phyloP scores from a whole-genome alignment of 2,888 invertebrate genomes.

The Syritta pipiens region DNA sequence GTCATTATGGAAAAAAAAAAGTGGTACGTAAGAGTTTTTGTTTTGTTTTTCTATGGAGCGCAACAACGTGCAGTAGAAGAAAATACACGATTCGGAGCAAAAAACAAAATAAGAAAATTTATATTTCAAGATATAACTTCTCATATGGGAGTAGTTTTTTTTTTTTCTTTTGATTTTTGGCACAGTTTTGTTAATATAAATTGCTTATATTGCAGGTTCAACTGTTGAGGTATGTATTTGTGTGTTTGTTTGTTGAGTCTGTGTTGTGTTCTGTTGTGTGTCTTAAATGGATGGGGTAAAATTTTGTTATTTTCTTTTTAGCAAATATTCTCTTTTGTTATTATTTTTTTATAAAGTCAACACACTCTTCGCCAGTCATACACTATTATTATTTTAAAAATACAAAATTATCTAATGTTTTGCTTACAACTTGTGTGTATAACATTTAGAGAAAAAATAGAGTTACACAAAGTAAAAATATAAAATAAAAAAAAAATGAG shows the following conservation, averaged over 20 bases:
- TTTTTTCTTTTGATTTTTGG: too few relatives aligned
- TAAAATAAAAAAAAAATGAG: constrained; percentile 40
- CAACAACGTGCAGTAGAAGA: too few relatives aligned
- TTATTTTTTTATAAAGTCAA: constrained; percentile 46
- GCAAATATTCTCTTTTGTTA: constrained; percentile 34
- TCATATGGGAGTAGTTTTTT: constrained; percentile 34
- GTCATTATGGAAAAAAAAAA: background rate
- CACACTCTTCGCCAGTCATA: constrained; percentile 69
- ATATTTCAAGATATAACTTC: constrained; percentile 56
- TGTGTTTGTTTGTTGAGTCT: constrained; percentile 18
- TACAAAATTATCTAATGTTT: constrained; percentile 63
- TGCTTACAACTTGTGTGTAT: constrained; percentile 51
- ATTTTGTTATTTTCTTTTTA: constrained; percentile 29
- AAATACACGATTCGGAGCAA: too few relatives aligned
- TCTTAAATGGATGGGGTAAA: constrained; percentile 41
- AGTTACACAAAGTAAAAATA: constrained; percentile 61
- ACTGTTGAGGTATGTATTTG: constrained; percentile 63
- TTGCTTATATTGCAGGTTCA: constrained; percentile 59
- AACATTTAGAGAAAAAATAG: constrained; percentile 43
- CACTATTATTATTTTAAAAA: constrained; percentile 62
- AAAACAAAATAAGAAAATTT: too few relatives aligned
- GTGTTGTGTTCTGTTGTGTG: constrained; percentile 22
- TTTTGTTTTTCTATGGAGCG: too few relatives aligned
- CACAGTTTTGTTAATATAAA: constrained; percentile 62
- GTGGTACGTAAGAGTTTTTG: background rate